phyloP scores from a whole-genome alignment of 2,888 invertebrate species.

The Pollenia angustigena region DNA sequence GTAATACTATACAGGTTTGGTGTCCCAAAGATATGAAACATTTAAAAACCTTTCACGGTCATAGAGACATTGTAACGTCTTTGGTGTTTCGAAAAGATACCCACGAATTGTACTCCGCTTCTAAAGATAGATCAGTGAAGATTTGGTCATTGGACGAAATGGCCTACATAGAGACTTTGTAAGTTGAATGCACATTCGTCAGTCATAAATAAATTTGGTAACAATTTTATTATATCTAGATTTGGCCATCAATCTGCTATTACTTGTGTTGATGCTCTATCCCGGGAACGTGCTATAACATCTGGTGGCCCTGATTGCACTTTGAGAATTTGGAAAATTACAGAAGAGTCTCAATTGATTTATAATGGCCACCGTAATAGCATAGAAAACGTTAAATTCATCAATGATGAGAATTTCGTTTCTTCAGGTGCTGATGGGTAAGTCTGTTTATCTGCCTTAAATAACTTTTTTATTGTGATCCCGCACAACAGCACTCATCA shows the following conservation, averaged over 20 bases:
- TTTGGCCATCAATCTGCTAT: slow-evolving; percentile 96
- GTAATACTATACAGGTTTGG: slow-evolving; percentile 92
- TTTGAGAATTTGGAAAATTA: slow-evolving; percentile 97
- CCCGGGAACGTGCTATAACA: slow-evolving; percentile 93
- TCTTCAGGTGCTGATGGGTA: slow-evolving; percentile 96
- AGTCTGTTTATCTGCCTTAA: slow-evolving; percentile 70
- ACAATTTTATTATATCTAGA: slow-evolving; percentile 73
- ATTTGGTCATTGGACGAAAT: slow-evolving; percentile 98
- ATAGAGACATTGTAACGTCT: slow-evolving; percentile 90
- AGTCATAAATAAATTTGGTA: neutral
- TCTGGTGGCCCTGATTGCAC: slow-evolving; percentile 95
- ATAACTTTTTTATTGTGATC: neutral
- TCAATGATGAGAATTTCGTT: slow-evolving; percentile 97
- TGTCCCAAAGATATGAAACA: slow-evolving; percentile 90
- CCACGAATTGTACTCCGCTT: slow-evolving; percentile 92
- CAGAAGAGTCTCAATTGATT: slow-evolving; percentile 98
- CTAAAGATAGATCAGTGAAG: slow-evolving; percentile 92
- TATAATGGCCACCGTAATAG: slow-evolving; percentile 93
- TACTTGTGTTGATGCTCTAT: slow-evolving; percentile 93
- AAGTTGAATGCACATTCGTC: slow-evolving; percentile 73
- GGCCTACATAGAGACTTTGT: slow-evolving; percentile 97
- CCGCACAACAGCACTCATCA: no score
- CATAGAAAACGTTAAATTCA: slow-evolving; percentile 94
- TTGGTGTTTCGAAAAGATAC: slow-evolving; percentile 93
- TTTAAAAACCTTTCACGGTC: slow-evolving; percentile 92